Conservation (phyloP, 2,113 vertebrate species). For the Climacteris rufus region DNA sequence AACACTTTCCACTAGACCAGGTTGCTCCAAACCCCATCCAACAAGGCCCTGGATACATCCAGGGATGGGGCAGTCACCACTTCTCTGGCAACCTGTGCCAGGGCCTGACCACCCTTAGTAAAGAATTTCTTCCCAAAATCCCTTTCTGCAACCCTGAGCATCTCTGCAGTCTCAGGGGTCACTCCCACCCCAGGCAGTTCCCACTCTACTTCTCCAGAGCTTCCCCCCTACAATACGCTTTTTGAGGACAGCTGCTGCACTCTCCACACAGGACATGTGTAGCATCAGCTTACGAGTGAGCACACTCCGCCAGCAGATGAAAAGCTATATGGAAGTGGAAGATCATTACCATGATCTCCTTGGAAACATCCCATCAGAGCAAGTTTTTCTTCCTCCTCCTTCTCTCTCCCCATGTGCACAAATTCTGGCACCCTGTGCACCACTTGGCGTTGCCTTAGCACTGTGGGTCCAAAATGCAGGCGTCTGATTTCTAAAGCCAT, state of each 20-base stretch:
- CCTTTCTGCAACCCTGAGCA: not conserved
- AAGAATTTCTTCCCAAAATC: not conserved
- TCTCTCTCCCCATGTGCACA: not conserved
- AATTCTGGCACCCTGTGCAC: conserved; percentile 35
- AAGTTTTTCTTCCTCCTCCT: conserved; percentile 27
- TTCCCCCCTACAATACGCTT: not conserved
- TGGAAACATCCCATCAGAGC: conserved; percentile 47
- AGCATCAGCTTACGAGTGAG: not conserved
- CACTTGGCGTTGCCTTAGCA: conserved; percentile 12
- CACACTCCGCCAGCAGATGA: not conserved
- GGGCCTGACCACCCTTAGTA: not conserved
- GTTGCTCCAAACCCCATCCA: not conserved
- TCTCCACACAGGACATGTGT: not conserved
- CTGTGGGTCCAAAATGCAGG: conserved; percentile 43
- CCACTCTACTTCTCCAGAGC: rapidly evolving
- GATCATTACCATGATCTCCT: conserved; percentile 53
- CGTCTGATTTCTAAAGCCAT: conserved; percentile 60
- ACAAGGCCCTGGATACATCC: not conserved
- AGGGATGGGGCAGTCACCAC: not conserved
- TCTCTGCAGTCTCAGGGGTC: not conserved
- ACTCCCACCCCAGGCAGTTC: not conserved
- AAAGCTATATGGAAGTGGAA: conserved; percentile 24
- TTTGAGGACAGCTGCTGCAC: not conserved
- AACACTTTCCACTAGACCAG: not conserved
- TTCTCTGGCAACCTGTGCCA: not conserved